Evolutionary conservation across 2,888 invertebrate species (phyloP), one percentile per base, ranked within the genome.

Genomic region (Microdon myrmicae): DNA sequence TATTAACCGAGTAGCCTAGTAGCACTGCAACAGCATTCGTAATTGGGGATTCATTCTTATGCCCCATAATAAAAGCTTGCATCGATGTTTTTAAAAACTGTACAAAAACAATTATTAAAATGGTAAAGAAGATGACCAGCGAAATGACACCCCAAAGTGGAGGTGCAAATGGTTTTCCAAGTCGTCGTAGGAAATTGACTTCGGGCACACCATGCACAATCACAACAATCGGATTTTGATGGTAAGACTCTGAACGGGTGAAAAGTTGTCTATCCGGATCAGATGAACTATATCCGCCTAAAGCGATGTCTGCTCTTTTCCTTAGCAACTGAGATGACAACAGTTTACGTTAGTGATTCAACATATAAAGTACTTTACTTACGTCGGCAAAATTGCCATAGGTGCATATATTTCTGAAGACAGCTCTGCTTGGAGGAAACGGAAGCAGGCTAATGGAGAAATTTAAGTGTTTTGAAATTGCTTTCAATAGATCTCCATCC

Each of bases 231-330:
- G 69, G 47, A 13, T 68, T 72, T 31, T 71, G 69, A 8, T 75
- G 70, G 16, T 74, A 76, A 0, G 69, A 60, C 1, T 43, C 10
- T 2, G 76, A 72, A 3, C 44, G 68, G 35, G 68, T 71, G 38
- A 71, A 73, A 2, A 54, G 45, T n/a, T 49, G 20, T 6, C 69
- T 69, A 2, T 67, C 59, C 3, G 16, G 38, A 17, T 71, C 53
- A 13, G 71, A 70, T 3, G 71, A 69, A 31, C 74, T 74, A 3
- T 75, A 66, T 0, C 70, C 73, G 1, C 77, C 77, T n/a, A 77
- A 61, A 1, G 70, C 72, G 1, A 78, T 32, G 4, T 75, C 68
- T 5, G 71, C 72, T 7, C 28, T 20, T 0, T 67, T 67, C 0
- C 55, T 12, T 0, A 67, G 47, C 8, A 77, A 37, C 75, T 77